Conservation (phyloP, 2,888 invertebrate species). For the Athripsodes cinereus region DNA sequence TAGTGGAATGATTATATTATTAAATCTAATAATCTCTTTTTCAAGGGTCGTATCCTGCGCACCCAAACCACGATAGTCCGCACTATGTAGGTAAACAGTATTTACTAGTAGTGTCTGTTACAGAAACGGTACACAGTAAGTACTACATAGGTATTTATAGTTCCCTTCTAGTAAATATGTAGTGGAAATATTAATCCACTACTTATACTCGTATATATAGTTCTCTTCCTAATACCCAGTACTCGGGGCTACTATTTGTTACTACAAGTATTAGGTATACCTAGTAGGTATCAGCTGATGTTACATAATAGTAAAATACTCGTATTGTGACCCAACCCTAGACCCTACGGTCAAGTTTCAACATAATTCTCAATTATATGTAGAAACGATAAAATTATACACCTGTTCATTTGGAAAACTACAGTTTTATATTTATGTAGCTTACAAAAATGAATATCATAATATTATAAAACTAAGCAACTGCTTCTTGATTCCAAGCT, state of each 20-base stretch:
- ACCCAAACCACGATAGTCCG: neutral
- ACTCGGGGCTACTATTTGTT: neutral
- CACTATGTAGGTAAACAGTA: no score
- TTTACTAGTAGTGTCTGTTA: no score
- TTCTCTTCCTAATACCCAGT: neutral
- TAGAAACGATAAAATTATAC: neutral
- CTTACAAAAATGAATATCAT: no score
- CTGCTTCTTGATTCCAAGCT: no score
- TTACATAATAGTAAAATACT: neutral
- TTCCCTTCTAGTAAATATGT: neutral
- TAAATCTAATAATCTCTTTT: neutral
- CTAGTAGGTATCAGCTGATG: neutral
- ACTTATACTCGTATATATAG: no score
- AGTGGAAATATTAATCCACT: no score
- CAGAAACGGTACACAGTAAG: no score
- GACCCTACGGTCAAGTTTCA: constrained; percentile 2
- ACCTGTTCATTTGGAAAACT: neutral
- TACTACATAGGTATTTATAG: neutral
- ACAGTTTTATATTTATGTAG: neutral
- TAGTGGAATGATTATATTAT: no score
- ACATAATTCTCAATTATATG: neutral
- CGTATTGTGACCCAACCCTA: neutral
- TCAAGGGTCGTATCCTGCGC: neutral
- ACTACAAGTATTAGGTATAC: neutral
- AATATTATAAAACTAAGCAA: no score